Conservation (phyloP, 2,797 vertebrate species). For the Meda fulgida region DNA sequence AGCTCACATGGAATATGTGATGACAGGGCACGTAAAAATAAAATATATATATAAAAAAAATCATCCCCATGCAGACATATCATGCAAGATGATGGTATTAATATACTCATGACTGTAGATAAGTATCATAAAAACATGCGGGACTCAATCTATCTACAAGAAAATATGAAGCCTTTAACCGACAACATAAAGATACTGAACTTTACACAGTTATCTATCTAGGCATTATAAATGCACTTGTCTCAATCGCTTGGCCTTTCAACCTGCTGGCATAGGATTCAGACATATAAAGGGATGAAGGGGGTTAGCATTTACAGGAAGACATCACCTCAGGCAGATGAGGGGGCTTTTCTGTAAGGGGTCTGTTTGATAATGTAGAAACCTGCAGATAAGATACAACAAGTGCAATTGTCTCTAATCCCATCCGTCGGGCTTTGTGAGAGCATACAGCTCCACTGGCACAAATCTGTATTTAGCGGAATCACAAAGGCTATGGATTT, state of each 20-base stretch:
- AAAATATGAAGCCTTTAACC: background rate
- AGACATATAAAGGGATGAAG: slow-evolving; percentile 13
- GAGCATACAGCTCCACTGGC: slow-evolving; percentile 44
- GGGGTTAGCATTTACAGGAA: slow-evolving; percentile 27
- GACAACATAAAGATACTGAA: background rate
- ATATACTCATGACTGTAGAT: background rate
- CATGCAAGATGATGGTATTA: background rate
- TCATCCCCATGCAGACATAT: background rate
- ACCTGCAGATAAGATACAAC: slow-evolving; percentile 51
- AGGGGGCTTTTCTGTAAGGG: slow-evolving; percentile 8
- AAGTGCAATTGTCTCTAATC: slow-evolving; percentile 50
- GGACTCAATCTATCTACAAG: background rate
- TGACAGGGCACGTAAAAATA: slow-evolving; percentile 18
- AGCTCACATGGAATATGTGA: slow-evolving; percentile 35
- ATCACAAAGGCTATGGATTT: slow-evolving; percentile 55
- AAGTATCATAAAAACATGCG: background rate
- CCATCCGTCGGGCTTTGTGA: slow-evolving; percentile 50
- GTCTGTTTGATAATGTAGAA: slow-evolving; percentile 46
- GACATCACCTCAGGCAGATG: slow-evolving; percentile 20
- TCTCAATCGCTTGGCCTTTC: background rate
- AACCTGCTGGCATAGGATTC: slow-evolving; percentile 14
- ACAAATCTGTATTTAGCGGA: slow-evolving; percentile 49
- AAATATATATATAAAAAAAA: no score
- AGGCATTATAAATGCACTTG: background rate
- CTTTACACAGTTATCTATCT: background rate